Evolutionary conservation across 2,797 vertebrate genomes (phyloP).

Genomic region (Eutrigla gurnardus): DNA sequence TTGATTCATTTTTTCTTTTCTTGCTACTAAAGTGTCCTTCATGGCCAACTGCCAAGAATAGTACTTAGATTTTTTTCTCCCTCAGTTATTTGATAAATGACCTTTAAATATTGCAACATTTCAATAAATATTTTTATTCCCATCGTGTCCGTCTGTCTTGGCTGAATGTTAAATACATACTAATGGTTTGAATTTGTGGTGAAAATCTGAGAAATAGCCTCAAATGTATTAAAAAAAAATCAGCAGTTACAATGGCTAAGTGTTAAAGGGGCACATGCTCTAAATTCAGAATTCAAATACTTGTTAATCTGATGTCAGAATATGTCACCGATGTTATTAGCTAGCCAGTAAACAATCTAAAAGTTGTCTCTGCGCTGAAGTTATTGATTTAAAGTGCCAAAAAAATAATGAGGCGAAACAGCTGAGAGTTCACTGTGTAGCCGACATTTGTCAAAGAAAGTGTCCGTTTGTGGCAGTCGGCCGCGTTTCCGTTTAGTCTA

Average conservation of each 20-base stretch:
- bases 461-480: too few relatives aligned
- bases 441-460: too few relatives aligned
- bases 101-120: conserved; percentile 54
- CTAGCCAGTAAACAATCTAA: too few relatives aligned
- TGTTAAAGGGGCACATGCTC: not conserved
- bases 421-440: too few relatives aligned
- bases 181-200: not conserved
- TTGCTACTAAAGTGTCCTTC: conserved; percentile 66
- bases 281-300: too few relatives aligned
- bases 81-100: conserved; percentile 54
- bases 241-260: not conserved
- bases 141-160: not conserved
- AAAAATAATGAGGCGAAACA: too few relatives aligned
- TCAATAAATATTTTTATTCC: conserved; percentile 77
- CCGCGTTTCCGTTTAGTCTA: too few relatives aligned
- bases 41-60: conserved; percentile 63
- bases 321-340: too few relatives aligned
- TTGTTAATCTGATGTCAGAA: too few relatives aligned
- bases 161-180: not conserved
- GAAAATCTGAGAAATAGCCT: not conserved
- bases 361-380: too few relatives aligned
- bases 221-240: not conserved
- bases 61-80: conserved; percentile 56
- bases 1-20: conserved; percentile 38
- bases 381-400: too few relatives aligned